A percentile compares a stretch with the other conserved stretches of the same genome.
Evolutionary conservation across 2,797 vertebrate genomes (phyloP).

Genomic region (Catharus ustulatus): DNA sequence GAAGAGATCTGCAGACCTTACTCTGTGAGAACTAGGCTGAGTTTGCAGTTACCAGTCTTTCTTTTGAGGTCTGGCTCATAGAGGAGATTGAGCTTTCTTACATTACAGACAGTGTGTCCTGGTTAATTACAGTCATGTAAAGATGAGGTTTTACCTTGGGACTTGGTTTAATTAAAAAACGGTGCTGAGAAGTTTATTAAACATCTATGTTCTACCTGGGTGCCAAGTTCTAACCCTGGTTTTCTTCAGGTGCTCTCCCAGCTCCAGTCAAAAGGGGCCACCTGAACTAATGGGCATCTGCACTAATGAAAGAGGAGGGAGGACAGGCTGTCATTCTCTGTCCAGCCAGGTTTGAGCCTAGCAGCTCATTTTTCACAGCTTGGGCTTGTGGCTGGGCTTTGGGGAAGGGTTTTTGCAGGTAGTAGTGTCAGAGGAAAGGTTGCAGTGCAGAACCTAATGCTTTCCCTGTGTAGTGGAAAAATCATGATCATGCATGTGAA

Average conservation of each 20-base stretch:
- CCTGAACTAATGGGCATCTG: background rate
- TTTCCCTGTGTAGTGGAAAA: slow-evolving; percentile 12
- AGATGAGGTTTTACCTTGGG: slow-evolving; percentile 25
- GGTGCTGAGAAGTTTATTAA: slow-evolving; percentile 34
- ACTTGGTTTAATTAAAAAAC: slow-evolving; percentile 66
- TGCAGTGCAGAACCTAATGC: background rate
- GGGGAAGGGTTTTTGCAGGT: background rate
- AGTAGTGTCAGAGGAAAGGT: background rate
- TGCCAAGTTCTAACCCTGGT: background rate
- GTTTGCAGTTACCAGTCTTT: background rate
- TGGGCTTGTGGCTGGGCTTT: background rate
- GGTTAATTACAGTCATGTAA: slow-evolving; percentile 62
- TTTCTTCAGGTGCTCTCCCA: slow-evolving; percentile 27
- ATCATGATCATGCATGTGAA: background rate
- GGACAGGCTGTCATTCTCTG: slow-evolving; percentile 10
- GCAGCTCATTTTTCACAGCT: background rate
- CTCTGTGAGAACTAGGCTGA: background rate
- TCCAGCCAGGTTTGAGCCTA: background rate
- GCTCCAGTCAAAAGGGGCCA: slow-evolving; percentile 12
- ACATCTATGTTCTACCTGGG: background rate
- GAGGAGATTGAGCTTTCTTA: slow-evolving; percentile 32
- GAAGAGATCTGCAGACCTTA: background rate
- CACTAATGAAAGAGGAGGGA: slow-evolving; percentile 31
- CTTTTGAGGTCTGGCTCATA: background rate
- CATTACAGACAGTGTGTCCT: background rate